These are phyloP conservation scores for Folsomia candida DNA, from an alignment of 2,888 invertebrate species.

Conservation along the genomic window DNA sequence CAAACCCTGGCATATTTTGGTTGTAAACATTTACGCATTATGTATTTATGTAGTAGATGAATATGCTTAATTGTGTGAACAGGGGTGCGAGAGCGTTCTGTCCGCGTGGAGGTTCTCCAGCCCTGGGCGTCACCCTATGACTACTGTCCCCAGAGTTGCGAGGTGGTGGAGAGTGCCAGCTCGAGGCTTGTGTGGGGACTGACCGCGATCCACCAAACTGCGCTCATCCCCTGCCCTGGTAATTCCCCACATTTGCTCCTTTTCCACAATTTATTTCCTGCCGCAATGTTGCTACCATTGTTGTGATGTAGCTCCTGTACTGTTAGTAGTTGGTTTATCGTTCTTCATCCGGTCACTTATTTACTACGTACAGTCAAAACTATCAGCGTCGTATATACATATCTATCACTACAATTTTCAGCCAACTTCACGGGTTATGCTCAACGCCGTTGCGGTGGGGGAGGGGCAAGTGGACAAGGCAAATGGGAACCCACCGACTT, in stretches of 20 bases:
- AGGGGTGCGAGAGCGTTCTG: neutral
- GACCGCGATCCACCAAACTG: neutral
- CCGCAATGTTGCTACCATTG: no score
- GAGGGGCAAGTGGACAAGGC: neutral
- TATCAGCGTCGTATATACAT: no score
- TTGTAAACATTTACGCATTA: no score
- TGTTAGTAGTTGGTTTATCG: no score
- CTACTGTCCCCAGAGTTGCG: neutral
- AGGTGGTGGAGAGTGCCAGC: neutral
- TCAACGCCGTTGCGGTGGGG: neutral
- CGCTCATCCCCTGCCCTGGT: neutral
- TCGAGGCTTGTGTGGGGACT: neutral
- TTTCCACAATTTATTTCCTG: no score
- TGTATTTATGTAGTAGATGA: no score
- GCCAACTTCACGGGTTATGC: neutral
- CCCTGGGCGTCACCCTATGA: neutral
- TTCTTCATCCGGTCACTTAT: no score
- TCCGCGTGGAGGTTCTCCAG: neutral
- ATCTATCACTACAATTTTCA: neutral
- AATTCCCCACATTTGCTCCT: no score
- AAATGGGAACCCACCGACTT: conserved; percentile 4
- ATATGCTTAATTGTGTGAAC: no score
- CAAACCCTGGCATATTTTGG: no score
- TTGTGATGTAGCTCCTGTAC: no score
- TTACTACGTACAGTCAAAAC: no score